phyloP scores from a whole-genome alignment of 2,113 vertebrate genomes.

The Heloderma charlesbogerti region DNA sequence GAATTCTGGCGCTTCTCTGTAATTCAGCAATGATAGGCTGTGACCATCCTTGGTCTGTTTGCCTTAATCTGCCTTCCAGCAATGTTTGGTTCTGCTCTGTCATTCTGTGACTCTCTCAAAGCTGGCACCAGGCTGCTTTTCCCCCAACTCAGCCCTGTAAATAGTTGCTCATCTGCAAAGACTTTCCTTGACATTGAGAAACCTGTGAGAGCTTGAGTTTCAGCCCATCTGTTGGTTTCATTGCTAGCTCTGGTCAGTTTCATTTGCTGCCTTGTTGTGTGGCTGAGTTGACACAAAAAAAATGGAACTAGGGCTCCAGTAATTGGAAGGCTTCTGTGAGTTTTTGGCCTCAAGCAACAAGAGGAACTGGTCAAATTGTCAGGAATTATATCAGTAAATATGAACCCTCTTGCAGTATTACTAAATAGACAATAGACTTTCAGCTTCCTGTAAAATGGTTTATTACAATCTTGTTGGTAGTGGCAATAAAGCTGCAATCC shows the following conservation, averaged over 20 bases:
- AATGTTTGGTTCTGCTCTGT: background rate
- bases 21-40: no score
- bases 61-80: background rate
- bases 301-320: background rate
- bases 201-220: background rate
- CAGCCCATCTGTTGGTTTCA: conserved; percentile 20
- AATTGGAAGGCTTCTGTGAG: background rate
- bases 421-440: background rate
- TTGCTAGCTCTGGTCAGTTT: background rate
- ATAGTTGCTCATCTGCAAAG: conserved; percentile 4
- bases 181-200: background rate
- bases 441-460: background rate
- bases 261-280: conserved; percentile 1
- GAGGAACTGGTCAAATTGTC: background rate
- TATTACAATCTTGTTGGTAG: background rate
- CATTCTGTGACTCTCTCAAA: background rate
- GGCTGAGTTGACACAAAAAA: background rate
- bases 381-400: background rate
- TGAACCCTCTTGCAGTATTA: background rate
- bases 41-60: background rate
- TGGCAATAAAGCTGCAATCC: background rate
- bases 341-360: background rate
- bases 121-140: background rate
- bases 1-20: background rate
- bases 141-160: background rate